Evolutionary conservation across 2,888 invertebrate genomes (phyloP).

Genomic region (Lepidochitona cinerea): DNA sequence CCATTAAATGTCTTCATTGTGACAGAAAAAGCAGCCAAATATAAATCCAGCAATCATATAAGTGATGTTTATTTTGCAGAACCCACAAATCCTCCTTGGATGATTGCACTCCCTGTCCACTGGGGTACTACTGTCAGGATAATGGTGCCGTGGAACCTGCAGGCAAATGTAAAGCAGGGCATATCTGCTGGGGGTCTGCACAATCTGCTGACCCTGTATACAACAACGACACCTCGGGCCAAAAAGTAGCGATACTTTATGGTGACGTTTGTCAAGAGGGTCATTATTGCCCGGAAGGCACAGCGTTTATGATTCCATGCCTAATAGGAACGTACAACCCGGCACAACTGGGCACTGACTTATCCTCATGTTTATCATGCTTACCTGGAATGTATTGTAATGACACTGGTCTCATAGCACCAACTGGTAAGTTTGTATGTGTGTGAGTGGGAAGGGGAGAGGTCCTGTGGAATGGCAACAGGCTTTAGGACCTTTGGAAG

Average conservation of each 20-base stretch:
- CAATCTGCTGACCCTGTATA: slow-evolving; percentile 61
- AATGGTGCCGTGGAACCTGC: slow-evolving; percentile 55
- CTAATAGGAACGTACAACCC: slow-evolving; percentile 64
- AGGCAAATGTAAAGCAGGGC: slow-evolving; percentile 64
- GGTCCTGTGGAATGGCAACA: too few relatives aligned
- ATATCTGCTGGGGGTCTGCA: slow-evolving; percentile 63
- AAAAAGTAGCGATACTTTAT: slow-evolving; percentile 59
- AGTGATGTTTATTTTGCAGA: too few relatives aligned
- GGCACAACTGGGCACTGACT: slow-evolving; percentile 42
- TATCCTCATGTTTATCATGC: slow-evolving; percentile 53
- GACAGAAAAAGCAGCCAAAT: too few relatives aligned
- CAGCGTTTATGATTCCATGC: slow-evolving; percentile 59
- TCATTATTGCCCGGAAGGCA: slow-evolving; percentile 64
- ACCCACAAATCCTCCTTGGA: slow-evolving; percentile 24
- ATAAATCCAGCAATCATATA: too few relatives aligned
- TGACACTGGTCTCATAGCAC: slow-evolving; percentile 51
- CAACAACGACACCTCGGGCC: slow-evolving; percentile 59
- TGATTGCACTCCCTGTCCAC: slow-evolving; percentile 60
- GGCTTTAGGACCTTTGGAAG: too few relatives aligned
- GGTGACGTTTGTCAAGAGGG: slow-evolving; percentile 66
- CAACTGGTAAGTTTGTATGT: slow-evolving; percentile 39
- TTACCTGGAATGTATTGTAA: slow-evolving; percentile 66
- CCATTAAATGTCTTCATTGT: too few relatives aligned
- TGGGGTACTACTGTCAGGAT: slow-evolving; percentile 63
- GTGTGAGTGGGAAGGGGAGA: too few relatives aligned